A percentile compares a stretch with the other conserved stretches of the same genome.
Evolutionary conservation across 1,140 invertebrate species (phyloP).

Genomic region (Trissolcus basalis): DNA sequence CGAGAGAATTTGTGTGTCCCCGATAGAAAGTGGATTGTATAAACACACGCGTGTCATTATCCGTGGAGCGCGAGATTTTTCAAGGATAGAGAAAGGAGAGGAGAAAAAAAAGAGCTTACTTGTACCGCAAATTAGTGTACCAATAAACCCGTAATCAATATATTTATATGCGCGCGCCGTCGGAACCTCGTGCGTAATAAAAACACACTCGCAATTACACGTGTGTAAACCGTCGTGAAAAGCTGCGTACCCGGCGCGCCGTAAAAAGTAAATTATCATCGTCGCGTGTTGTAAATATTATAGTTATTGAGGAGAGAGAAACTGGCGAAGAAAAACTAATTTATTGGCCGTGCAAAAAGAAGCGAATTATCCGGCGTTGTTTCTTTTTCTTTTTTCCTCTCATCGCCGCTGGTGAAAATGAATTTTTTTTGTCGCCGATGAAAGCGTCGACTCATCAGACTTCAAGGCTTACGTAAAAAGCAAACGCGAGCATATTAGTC

Average conservation of each 20-base stretch:
- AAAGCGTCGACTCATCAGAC: no score
- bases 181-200: slow-evolving; percentile 12
- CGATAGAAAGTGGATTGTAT: slow-evolving; percentile 39
- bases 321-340: slow-evolving; percentile 1
- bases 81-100: slow-evolving; percentile 6
- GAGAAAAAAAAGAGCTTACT: background rate
- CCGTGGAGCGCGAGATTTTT: slow-evolving; percentile 17
- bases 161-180: slow-evolving; percentile 12
- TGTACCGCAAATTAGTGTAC: slow-evolving; percentile 31
- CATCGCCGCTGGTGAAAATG: no score
- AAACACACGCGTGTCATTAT: slow-evolving; percentile 26
- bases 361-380: no score
- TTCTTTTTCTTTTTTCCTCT: no score
- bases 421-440: no score
- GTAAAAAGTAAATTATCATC: slow-evolving; percentile 32
- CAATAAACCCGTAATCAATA: slow-evolving; percentile 34
- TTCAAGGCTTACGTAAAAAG: no score
- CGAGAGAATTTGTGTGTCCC: slow-evolving; percentile 16
- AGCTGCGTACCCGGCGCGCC: slow-evolving; percentile 1
- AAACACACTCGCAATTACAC: slow-evolving; percentile 14
- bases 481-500: no score
- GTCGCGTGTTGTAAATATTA: slow-evolving; percentile 12
- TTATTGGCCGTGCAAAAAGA: background rate
- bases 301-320: slow-evolving; percentile 10
- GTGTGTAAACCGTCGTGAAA: slow-evolving; percentile 5